Evolutionary conservation across 2,888 invertebrate genomes (phyloP), one percentile per base, ranked within the genome.

Genomic region (Pyralis farinalis): DNA sequence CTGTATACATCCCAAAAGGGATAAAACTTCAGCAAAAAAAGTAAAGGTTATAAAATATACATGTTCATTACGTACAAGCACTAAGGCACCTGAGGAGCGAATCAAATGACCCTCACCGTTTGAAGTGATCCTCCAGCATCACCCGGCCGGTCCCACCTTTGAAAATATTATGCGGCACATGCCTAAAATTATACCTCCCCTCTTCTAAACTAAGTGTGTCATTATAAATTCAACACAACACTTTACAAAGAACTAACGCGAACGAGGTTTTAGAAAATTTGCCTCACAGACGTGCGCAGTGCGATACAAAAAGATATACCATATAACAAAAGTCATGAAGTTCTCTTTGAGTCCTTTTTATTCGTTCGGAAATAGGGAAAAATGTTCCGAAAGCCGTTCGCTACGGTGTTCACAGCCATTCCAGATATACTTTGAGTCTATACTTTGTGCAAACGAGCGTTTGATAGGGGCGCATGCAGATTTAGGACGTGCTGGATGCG

Each of bases 381-480:
- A 78, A 80, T 80, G 80, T 82, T 80, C 79, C 71, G 65, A 82
- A 79, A 78, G 76, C 77, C 76, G 73, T 77, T 75, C 70, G 64
- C 71, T 53, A 60, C 69, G 71, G 61, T 71, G 75, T 81, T 79
- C 76, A 66, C 64, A 60, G 58, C 71, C 69, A 59, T 71, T 66
- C 63, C 60, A 71, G 73, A 79, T 79, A 78, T 74, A 80, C 79
- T 78, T 71, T 48, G 67, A 76, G 70, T 81, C 77, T 75, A 78
- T 83, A 79, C 79, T 80, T 81, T 78, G 77, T 73, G 76, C 79
- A 84, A 85, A 86, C 82, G 85, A 85, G 80, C 71, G 69, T 83
- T 83, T 85, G 82, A 86, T 83, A 80, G 71, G 76, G 73, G 74
- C 59, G 49, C 30, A 36, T 56, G 22, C 37, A 43, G 71, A 67